These are phyloP conservation scores for Platalea minor DNA, from an alignment of 2,797 vertebrate genomes.

Conservation along the genomic window DNA sequence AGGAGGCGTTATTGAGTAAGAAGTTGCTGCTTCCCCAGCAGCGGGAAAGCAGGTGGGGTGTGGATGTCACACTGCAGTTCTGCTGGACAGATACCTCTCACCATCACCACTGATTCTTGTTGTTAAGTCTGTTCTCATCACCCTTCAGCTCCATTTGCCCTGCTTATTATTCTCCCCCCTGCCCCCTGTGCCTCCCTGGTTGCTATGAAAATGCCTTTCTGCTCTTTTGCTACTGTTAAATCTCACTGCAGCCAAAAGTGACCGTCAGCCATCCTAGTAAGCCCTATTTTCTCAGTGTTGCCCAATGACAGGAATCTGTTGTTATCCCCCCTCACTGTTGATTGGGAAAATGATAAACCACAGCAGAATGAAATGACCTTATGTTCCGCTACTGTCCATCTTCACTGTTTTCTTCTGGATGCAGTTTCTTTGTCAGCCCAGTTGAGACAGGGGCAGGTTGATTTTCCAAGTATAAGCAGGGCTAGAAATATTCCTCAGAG, in stretches of 20 bases:
- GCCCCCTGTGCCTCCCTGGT: not conserved
- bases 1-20: not conserved
- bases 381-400: not conserved
- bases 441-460: not conserved
- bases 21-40: not conserved
- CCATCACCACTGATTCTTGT: not conserved
- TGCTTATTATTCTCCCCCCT: not conserved
- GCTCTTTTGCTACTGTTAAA: not conserved
- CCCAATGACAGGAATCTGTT: not conserved
- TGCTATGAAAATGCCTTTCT: not conserved
- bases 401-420: not conserved
- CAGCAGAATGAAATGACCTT: not conserved
- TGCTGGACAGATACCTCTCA: not conserved
- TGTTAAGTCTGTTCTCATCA: not conserved
- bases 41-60: not conserved
- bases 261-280: not conserved
- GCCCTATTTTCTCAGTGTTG: not conserved
- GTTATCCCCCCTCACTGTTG: not conserved
- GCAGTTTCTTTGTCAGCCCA: not conserved
- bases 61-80: not conserved
- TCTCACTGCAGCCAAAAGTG: not conserved
- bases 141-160: not conserved
- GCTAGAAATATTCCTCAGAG: not conserved
- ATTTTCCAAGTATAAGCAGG: not conserved
- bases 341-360: not conserved